phyloP scores from a whole-genome alignment of 2,888 invertebrate genomes.

The Palloptera scutellata region DNA sequence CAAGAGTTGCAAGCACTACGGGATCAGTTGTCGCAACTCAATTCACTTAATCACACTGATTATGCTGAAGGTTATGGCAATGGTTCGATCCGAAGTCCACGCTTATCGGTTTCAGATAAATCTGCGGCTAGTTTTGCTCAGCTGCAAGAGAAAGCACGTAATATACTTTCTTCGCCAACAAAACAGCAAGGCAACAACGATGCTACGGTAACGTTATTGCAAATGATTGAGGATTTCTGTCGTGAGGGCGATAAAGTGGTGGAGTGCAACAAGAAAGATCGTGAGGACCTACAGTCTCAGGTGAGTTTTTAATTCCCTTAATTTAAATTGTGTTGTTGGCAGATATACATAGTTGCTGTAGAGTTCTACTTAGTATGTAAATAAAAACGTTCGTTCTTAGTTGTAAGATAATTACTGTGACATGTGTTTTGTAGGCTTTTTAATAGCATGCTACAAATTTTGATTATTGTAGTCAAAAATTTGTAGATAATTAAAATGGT shows the following conservation, averaged over 20 bases:
- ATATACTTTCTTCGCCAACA: slow-evolving; percentile 52
- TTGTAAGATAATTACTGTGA: no score
- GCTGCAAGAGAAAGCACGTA: slow-evolving; percentile 61
- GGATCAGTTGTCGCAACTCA: slow-evolving; percentile 63
- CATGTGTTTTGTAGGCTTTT: no score
- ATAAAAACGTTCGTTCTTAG: no score
- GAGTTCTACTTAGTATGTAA: background rate
- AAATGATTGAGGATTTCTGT: slow-evolving; percentile 72
- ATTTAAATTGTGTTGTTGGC: background rate
- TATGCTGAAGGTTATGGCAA: slow-evolving; percentile 69
- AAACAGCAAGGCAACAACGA: slow-evolving; percentile 48
- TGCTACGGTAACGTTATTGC: slow-evolving; percentile 63
- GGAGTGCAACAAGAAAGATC: slow-evolving; percentile 72
- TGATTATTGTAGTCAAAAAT: no score
- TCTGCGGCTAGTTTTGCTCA: slow-evolving; percentile 56
- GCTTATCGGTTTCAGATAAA: slow-evolving; percentile 46
- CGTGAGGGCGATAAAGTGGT: slow-evolving; percentile 69
- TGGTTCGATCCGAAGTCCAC: slow-evolving; percentile 52
- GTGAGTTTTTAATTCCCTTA: slow-evolving; percentile 62
- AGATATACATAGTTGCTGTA: background rate
- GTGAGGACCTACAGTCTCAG: slow-evolving; percentile 79
- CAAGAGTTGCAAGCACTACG: slow-evolving; percentile 64
- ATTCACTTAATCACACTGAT: slow-evolving; percentile 63
- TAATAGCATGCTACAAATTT: no score
- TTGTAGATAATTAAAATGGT: no score